phyloP scores from a whole-genome alignment of 1,140 invertebrate genomes.

The Macrosteles quadrilineatus region DNA sequence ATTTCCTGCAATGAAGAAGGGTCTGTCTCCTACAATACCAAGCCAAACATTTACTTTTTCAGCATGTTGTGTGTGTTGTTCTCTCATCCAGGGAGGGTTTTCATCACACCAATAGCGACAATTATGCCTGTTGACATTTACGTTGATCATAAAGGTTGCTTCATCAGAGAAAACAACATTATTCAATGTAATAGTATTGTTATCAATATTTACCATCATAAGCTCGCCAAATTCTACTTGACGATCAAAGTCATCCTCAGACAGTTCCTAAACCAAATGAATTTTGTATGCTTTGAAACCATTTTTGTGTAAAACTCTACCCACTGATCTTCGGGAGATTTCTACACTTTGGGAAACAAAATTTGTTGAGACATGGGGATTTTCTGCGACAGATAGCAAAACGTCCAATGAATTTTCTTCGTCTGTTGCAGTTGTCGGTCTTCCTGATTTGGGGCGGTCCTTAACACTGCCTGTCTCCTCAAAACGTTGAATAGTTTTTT shows the following conservation, averaged over 20 bases:
- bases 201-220: slow-evolving; percentile 6
- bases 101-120: slow-evolving; percentile 6
- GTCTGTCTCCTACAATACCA: slow-evolving; percentile 6
- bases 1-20: slow-evolving; percentile 11
- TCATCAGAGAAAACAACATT: slow-evolving; percentile 19
- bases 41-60: slow-evolving; percentile 19
- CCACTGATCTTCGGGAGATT: slow-evolving; percentile 3
- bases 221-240: not conserved
- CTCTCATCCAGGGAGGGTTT: slow-evolving; percentile 8
- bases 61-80: slow-evolving; percentile 18
- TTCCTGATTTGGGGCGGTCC: slow-evolving; percentile 4
- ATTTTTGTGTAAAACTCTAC: not conserved
- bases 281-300: slow-evolving; percentile 10
- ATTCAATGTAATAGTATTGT: slow-evolving; percentile 13
- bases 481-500: not conserved
- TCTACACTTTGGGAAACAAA: slow-evolving; percentile 7
- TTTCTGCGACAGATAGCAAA: not conserved
- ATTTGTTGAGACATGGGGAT: slow-evolving; percentile 18
- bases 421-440: not conserved
- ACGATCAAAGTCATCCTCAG: slow-evolving; percentile 10
- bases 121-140: slow-evolving; percentile 12
- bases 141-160: slow-evolving; percentile 13
- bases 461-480: not conserved
- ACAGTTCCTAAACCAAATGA: slow-evolving; percentile 5
- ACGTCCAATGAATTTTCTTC: slow-evolving; percentile 10